Evolutionary conservation across 1,140 invertebrate genomes (phyloP).

Genomic region (Heliconius hermathena): DNA sequence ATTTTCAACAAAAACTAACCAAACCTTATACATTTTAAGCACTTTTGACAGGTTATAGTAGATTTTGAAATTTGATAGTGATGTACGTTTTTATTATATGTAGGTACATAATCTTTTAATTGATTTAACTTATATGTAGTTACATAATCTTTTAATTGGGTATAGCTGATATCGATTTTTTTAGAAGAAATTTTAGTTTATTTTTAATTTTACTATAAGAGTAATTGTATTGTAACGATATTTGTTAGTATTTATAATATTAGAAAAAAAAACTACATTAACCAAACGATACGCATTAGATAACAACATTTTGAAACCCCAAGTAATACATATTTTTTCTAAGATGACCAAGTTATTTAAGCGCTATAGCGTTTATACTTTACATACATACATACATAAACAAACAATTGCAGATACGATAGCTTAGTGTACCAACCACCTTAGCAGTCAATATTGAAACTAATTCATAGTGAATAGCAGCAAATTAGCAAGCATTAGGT

Average conservation of each 20-base stretch:
- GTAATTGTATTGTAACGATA: background rate
- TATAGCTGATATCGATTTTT: background rate
- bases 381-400: constrained; percentile 17
- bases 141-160: background rate
- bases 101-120: background rate
- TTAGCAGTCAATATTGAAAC: constrained; percentile 16
- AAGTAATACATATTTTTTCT: background rate
- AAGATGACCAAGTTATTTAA: constrained; percentile 10
- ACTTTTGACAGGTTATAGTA: background rate
- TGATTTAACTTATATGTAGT: background rate
- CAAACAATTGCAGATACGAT: background rate
- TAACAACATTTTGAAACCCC: background rate
- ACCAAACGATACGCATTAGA: background rate
- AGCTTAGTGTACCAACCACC: constrained; percentile 19
- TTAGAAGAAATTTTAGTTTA: background rate
- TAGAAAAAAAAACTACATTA: background rate
- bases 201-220: background rate
- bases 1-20: background rate
- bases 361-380: constrained; percentile 26
- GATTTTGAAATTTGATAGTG: background rate
- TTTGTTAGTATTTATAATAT: background rate
- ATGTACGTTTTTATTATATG: background rate
- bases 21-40: constrained; percentile 17
- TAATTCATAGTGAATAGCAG: constrained; percentile 9
- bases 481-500: constrained; percentile 13